Evolutionary conservation across 2,113 vertebrate species (phyloP).

Genomic region (Colossoma macropomum): DNA sequence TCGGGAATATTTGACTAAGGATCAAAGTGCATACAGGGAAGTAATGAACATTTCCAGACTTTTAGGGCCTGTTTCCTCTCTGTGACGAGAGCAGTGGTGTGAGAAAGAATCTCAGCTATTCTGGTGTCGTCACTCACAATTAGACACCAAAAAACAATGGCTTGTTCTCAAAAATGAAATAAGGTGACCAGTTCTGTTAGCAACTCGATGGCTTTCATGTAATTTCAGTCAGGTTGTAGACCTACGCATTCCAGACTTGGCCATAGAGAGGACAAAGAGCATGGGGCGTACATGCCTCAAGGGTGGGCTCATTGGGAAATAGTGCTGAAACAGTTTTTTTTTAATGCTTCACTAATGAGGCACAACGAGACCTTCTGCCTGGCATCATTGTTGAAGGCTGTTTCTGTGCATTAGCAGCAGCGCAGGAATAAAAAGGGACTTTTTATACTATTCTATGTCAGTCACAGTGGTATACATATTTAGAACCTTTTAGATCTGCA

Average conservation of each 20-base stretch:
- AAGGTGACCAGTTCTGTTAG: slow-evolving; percentile 32
- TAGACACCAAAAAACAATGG: background rate
- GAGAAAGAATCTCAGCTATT: slow-evolving; percentile 2
- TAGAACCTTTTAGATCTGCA: slow-evolving; percentile 3
- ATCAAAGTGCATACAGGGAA: background rate
- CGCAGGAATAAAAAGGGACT: background rate
- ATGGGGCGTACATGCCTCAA: slow-evolving; percentile 55
- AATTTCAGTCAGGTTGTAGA: slow-evolving; percentile 11
- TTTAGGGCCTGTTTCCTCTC: background rate
- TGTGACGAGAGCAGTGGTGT: background rate
- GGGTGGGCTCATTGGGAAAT: slow-evolving; percentile 60
- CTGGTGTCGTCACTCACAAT: background rate
- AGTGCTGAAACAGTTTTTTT: slow-evolving; percentile 27
- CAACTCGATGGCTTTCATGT: slow-evolving; percentile 6
- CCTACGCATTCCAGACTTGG: slow-evolving; percentile 29
- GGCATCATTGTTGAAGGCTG: slow-evolving; percentile 1
- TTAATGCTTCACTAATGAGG: background rate
- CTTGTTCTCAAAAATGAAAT: slow-evolving; percentile 2
- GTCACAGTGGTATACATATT: background rate
- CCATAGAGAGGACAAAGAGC: slow-evolving; percentile 46
- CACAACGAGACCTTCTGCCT: slow-evolving; percentile 4
- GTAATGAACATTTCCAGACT: background rate
- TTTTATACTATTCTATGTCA: background rate
- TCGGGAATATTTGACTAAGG: background rate
- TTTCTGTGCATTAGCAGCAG: background rate